A percentile compares a stretch with the other conserved stretches of the same genome.
These are phyloP conservation scores for Kuschelorhynchus macadamiae DNA, from an alignment of 2,888 invertebrate genomes.

Conservation along the genomic window DNA sequence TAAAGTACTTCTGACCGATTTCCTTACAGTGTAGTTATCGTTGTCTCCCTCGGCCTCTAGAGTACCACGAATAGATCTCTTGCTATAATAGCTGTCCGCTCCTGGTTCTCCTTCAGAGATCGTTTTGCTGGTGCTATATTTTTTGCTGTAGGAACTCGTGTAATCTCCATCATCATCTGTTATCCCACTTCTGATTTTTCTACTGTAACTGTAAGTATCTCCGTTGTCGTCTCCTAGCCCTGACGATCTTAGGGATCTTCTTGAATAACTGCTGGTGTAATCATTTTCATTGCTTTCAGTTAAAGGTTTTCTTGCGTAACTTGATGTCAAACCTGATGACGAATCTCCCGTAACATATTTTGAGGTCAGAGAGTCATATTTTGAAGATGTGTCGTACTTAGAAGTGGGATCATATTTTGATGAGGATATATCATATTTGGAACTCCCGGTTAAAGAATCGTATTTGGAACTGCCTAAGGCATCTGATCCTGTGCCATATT, in stretches of 20 bases:
- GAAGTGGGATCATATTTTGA: constrained; percentile 21
- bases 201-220: constrained; percentile 53
- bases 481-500: constrained; percentile 51
- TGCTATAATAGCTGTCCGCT: constrained; percentile 58
- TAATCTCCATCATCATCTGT: constrained; percentile 48
- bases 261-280: constrained; percentile 47
- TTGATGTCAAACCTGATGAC: constrained; percentile 50
- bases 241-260: constrained; percentile 51
- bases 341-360: constrained; percentile 41
- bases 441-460: constrained; percentile 32
- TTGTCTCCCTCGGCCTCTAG: constrained; percentile 60
- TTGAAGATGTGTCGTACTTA: constrained; percentile 28
- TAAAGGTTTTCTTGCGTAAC: constrained; percentile 54
- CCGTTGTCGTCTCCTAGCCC: constrained; percentile 52
- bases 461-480: constrained; percentile 40
- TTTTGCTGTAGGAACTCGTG: constrained; percentile 54
- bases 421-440: constrained; percentile 2
- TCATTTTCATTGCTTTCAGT: constrained; percentile 53
- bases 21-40: constrained; percentile 60
- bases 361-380: constrained; percentile 39
- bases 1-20: constrained; percentile 56
- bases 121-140: constrained; percentile 51
- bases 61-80: constrained; percentile 56
- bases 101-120: constrained; percentile 50
- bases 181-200: constrained; percentile 46